Evolutionary conservation across 2,888 invertebrate genomes (phyloP), one percentile per base, ranked within the genome.

Genomic region (Pasiphila rectangulata): DNA sequence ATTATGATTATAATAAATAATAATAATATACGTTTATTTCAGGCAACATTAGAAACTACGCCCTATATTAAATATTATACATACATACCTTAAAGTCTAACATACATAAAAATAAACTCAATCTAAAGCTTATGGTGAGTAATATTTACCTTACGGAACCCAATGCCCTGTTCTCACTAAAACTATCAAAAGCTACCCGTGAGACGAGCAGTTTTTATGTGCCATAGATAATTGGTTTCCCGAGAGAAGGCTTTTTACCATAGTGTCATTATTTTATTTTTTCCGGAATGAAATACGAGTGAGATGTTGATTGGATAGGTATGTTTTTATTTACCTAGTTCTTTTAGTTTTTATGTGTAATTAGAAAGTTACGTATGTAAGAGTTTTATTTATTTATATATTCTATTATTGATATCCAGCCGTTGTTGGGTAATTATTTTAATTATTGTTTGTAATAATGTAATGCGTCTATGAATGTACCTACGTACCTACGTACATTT

Each of bases 191-290:
- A 21, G 20, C n/a, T n/a, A n/a, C 44, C 51, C 58, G 56, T 58
- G 58, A 56, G 58, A 58, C 29, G 42, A 44, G 30, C 20, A 46
- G 34, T 45, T 52, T 54, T 56, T 55, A 56, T 57, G 44, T 56
- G 44, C 57, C 56, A 50, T 59, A 56, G 48, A 57, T 61, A 59
- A 62, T 62, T 62, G 55, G 54, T 58, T 59, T 57, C 51, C 44
- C 45, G 56, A 53, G 53, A 54, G 35, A 40, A 34, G 29, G 39
- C 46, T 47, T 59, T 50, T 55, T 56, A 50, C 42, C 46, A 37
- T 50, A 41, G 56, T 48, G 51, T 55, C 48, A 53, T 54, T 49
- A 57, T 40, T 51, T 57, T 49, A 43, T 49, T 44, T 48, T 15
- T 36, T 37, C 13, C 15, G 1, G 29, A 54, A 51, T 51, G 46